Base-by-base conservation (phyloP, 2,888 invertebrate species). In the Sepioteuthis lessoniana region DNA sequence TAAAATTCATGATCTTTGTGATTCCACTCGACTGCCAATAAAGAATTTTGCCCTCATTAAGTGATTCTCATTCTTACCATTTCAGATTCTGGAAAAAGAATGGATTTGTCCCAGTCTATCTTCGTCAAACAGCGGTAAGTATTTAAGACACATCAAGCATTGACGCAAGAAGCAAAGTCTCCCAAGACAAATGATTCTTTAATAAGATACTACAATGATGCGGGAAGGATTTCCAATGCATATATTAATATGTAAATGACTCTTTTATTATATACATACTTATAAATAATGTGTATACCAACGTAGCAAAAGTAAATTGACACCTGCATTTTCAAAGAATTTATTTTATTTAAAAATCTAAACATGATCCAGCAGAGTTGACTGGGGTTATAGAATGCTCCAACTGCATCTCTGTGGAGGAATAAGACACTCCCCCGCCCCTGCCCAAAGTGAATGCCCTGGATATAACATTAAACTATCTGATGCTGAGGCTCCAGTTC, bases 61-160 rank as follows among this genome's bases (percentile, higher is more conserved):
- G n/a, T 76, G 76, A 76, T 76, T 76, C 76, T 76, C 19, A 19
- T 19, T n/a, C n/a, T 76, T 76, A 76, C 60, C 55, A 96, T 95
- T 96, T 95, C 94, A 97, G 97, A 95, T 98, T 99, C 97, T 99
- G 99, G 99, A 98, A 98, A 97, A 97, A 98, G 94, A 97, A 98
- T 94, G 98, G 98, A 95, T 99, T 98, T 97, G 98, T 98, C 93
- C 99, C 99, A 0, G 98, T 99, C 21, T 99, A 99, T 97, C 97
- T 99, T 35, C 98, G 99, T 96, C 99, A 99, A 97, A 99, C 99
- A 95, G 94, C 97, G 19, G 97, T 97, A 96, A 96, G 97, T 96
- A 47, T 55, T 42, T 35, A 38, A 28, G 91, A 90, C n/a, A n/a
- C n/a, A n/a, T 76, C n/a, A 76, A 35, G 35, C n/a, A 76, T 1